Base-by-base conservation (phyloP, 1,140 invertebrate species). In the Globodera rostochiensis region DNA sequence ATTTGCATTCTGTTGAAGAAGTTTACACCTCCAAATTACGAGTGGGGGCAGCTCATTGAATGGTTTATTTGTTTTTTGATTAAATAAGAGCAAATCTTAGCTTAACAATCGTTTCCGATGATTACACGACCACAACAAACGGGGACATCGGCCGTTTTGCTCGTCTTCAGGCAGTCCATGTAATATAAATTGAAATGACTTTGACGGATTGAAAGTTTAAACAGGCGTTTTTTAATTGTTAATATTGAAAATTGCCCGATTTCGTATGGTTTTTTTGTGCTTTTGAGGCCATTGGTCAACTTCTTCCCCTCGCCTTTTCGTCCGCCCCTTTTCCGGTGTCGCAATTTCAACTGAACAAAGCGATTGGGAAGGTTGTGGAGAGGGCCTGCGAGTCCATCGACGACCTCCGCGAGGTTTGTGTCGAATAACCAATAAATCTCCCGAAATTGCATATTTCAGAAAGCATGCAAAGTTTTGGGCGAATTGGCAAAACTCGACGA, bases 301-400 rank as follows among this genome's bases (percentile, higher is more conserved):
- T 76, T 36, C 74, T 76, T 11, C 53, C 74, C 36, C 53, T 64
- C 64, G 74, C 49, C 53, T 76, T 47, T 64, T 64, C 53, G 67
- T 46, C 74, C 25, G 36, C 6, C 69, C 69, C 69, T 77, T 13
- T 64, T 8, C 13, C 75, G 19, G 1, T 77, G 5, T 25, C 46
- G 49, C 77, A 69, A 69, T 13, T 13, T 36, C 60, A 66, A 6
- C 49, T 78, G 50, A 45, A 78, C 70, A 50, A 64, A n/a, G 25
- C 77, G 25, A 78, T 78, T 47, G 77, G 77, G 7, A 80, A 80
- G 53, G 80, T 81, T 47, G 64, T 81, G 67, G 64, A 82, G 36
- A 36, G 82, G 19, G 21, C 45, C 64, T 82, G 81, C 74, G 82
- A 83, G 67, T n/a, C 82, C n/a, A 83, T 83, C n/a, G 82, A 83